Evolutionary conservation across 2,113 vertebrate species (phyloP).

Genomic region (Hydrolagus affinis): DNA sequence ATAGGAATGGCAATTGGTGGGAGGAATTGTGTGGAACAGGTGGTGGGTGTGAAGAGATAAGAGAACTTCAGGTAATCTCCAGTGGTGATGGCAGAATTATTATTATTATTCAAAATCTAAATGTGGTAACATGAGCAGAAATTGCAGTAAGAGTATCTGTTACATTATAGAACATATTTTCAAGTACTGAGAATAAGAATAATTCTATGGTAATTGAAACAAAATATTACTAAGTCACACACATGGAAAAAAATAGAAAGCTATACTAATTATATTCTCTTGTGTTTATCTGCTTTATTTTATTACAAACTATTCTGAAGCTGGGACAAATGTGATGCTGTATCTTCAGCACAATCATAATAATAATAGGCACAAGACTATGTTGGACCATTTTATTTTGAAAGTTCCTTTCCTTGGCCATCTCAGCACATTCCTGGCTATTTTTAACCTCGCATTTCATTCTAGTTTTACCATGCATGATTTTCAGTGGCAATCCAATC

Average conservation of each 20-base stretch:
- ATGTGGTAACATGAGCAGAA: too few species aligned
- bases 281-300: neutral
- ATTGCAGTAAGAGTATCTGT: too few species aligned
- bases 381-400: too few species aligned
- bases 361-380: neutral
- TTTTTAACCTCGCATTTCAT: neutral
- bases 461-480: neutral
- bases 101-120: too few species aligned
- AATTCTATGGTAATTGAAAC: neutral
- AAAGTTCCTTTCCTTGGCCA: neutral
- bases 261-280: neutral
- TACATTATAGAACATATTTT: neutral
- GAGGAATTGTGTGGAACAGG: too few species aligned
- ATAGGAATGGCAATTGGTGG: too few species aligned
- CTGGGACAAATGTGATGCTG: neutral
- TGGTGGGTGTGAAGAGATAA: too few species aligned
- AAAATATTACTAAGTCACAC: neutral
- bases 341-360: neutral
- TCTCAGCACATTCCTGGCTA: too few species aligned
- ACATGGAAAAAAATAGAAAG: neutral
- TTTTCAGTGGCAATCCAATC: neutral
- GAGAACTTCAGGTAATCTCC: too few species aligned
- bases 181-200: slow-evolving; percentile 3
- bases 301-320: too few species aligned
- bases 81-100: too few species aligned